Evolutionary conservation across 2,113 vertebrate genomes (phyloP).

Genomic region (Hystrix brachyura): DNA sequence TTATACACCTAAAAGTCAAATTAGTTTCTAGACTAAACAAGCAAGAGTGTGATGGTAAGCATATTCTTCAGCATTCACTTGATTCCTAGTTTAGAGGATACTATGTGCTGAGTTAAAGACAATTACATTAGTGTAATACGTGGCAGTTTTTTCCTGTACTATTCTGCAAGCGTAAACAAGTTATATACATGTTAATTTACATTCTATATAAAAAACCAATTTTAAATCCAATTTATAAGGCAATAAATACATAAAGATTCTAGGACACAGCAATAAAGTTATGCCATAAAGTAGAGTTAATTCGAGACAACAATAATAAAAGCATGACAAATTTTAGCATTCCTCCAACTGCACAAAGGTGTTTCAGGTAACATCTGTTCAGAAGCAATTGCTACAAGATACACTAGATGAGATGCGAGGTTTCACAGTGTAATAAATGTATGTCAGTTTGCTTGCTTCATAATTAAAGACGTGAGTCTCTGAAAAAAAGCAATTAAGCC

Average conservation of each 20-base stretch:
- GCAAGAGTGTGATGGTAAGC: conserved; percentile 69
- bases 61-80: conserved; percentile 67
- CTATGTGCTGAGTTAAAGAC: conserved; percentile 83
- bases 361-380: conserved; percentile 88
- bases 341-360: conserved; percentile 86
- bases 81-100: conserved; percentile 74
- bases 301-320: conserved; percentile 88
- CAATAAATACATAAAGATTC: conserved; percentile 85
- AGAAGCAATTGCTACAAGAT: conserved; percentile 87
- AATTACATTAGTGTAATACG: conserved; percentile 82
- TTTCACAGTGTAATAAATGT: conserved; percentile 84
- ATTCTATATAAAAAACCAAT: conserved; percentile 87
- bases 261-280: conserved; percentile 87
- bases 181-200: conserved; percentile 88
- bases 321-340: conserved; percentile 88
- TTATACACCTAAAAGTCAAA: conserved; percentile 84
- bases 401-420: conserved; percentile 88
- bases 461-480: conserved; percentile 88
- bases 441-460: conserved; percentile 87
- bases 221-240: conserved; percentile 86
- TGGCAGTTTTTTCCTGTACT: conserved; percentile 79
- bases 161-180: conserved; percentile 86
- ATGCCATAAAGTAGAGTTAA: conserved; percentile 87
- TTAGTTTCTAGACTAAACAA: conserved; percentile 80
- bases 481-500: conserved; percentile 80